These are phyloP conservation scores for Cremastobaeus sp. DNA, from an alignment of 2,888 invertebrate species.

Conservation along the genomic window DNA sequence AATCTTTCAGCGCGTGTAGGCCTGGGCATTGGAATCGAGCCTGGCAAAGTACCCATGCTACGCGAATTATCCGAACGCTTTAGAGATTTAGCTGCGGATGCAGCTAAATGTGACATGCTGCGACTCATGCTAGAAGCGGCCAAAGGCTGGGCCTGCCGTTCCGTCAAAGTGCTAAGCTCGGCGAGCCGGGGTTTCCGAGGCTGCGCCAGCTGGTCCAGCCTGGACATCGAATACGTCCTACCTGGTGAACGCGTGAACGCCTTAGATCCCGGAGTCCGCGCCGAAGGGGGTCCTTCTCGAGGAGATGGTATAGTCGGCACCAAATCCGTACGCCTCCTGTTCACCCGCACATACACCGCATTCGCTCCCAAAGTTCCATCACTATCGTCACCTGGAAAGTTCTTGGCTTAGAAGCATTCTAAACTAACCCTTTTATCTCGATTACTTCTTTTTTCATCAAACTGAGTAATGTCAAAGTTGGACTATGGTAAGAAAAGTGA, in stretches of 20 bases:
- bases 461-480: no score
- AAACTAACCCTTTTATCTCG: slow-evolving; percentile 24
- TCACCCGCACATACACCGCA: slow-evolving; percentile 87
- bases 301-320: slow-evolving; percentile 92
- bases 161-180: slow-evolving; percentile 71
- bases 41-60: slow-evolving; percentile 77
- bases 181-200: slow-evolving; percentile 81
- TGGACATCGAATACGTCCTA: slow-evolving; percentile 96
- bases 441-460: slow-evolving; percentile 2
- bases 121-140: slow-evolving; percentile 81
- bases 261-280: slow-evolving; percentile 74
- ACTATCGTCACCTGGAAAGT: slow-evolving; percentile 75
- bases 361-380: slow-evolving; percentile 71
- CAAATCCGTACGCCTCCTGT: slow-evolving; percentile 92
- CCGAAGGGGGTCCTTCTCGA: slow-evolving; percentile 79
- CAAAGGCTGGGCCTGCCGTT: slow-evolving; percentile 71
- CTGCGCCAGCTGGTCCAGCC: slow-evolving; percentile 90
- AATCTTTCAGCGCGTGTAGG: slow-evolving; percentile 76
- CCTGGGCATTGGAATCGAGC: slow-evolving; percentile 70
- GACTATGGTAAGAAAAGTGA: no score
- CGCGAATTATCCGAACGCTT: slow-evolving; percentile 77
- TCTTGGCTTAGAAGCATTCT: slow-evolving; percentile 68
- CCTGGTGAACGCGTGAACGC: slow-evolving; percentile 82
- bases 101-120: slow-evolving; percentile 85
- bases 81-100: slow-evolving; percentile 74